Conservation (phyloP, 2,113 vertebrate genomes). For the Hipposideros armiger region DNA sequence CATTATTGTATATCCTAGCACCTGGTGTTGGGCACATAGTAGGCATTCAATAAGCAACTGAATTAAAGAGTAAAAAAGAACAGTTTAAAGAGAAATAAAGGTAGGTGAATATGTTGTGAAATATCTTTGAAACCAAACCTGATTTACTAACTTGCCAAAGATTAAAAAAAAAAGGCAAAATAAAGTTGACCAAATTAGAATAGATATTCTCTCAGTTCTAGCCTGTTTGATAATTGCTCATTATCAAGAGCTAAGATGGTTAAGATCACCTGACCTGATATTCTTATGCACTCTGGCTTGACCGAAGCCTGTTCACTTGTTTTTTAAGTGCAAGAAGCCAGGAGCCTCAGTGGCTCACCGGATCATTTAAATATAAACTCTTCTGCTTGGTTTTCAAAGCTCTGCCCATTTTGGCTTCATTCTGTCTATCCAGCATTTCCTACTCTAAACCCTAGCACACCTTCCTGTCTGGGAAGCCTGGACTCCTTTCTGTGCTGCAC, state of each 20-base stretch:
- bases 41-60: neutral
- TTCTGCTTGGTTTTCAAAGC: neutral
- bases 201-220: neutral
- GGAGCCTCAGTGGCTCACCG: accelerated
- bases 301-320: neutral
- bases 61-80: neutral
- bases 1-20: neutral
- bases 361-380: neutral
- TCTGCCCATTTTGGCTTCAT: neutral
- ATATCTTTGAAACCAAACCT: neutral
- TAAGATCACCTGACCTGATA: accelerated
- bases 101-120: neutral
- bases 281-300: accelerated
- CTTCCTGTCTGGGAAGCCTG: neutral
- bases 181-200: neutral
- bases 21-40: neutral
- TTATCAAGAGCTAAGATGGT: neutral
- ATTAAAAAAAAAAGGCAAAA: neutral
- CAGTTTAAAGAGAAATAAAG: neutral
- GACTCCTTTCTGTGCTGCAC: neutral
- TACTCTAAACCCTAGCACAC: neutral
- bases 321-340: too few species aligned
- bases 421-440: neutral
- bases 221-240: neutral
- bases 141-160: neutral